Conservation (phyloP, 2,113 vertebrate species). For the Tautogolabrus adspersus region DNA sequence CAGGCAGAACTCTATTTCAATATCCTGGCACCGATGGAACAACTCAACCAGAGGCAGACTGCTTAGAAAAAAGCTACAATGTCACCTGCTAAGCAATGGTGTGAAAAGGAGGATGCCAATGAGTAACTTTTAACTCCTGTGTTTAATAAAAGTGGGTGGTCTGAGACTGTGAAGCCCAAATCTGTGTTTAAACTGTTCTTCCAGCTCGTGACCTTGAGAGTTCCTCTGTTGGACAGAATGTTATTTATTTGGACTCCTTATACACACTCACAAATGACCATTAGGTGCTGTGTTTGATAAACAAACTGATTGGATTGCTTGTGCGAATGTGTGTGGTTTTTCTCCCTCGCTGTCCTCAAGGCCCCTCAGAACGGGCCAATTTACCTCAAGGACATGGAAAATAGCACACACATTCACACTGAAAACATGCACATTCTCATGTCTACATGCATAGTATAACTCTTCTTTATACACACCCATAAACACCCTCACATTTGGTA, state of each 20-base stretch:
- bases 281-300: conserved; percentile 86
- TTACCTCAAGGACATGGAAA: conserved; percentile 76
- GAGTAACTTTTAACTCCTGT: conserved; percentile 64
- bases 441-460: conserved; percentile 19
- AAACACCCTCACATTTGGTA: conserved; percentile 43
- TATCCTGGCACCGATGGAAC: conserved; percentile 36
- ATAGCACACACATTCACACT: conserved; percentile 39
- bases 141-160: conserved; percentile 83
- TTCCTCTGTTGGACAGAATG: conserved; percentile 72
- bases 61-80: conserved; percentile 49
- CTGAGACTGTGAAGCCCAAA: conserved; percentile 74
- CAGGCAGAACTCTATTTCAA: conserved; percentile 26
- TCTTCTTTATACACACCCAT: conserved; percentile 19
- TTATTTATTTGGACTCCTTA: conserved; percentile 83
- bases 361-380: conserved; percentile 62
- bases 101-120: conserved; percentile 49
- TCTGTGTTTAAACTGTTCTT: conserved; percentile 80
- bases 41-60: conserved; percentile 40
- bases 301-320: conserved; percentile 86
- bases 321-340: conserved; percentile 78
- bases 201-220: conserved; percentile 80
- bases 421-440: conserved; percentile 25
- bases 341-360: conserved; percentile 71
- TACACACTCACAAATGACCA: conserved; percentile 84
- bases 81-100: conserved; percentile 61